phyloP scores from a whole-genome alignment of 2,888 invertebrate genomes.

The Aricia artaxerxes region DNA sequence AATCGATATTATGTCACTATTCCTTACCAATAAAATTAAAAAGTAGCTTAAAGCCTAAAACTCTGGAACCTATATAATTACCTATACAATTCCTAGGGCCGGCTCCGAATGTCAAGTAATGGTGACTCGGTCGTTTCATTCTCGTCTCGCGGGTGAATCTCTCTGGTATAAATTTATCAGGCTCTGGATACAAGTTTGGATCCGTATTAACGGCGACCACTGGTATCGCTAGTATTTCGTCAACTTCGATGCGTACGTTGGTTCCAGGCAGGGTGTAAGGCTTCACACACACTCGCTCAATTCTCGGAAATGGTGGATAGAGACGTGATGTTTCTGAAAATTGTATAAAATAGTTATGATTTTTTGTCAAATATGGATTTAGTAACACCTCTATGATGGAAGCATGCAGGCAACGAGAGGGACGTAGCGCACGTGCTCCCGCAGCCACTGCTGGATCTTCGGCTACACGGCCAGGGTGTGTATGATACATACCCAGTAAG shows the following conservation, averaged over 20 bases:
- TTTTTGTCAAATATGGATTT: too few species aligned
- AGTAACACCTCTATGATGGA: too few species aligned
- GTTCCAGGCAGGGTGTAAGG: conserved; percentile 76
- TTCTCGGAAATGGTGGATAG: conserved; percentile 77
- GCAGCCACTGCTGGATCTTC: too few species aligned
- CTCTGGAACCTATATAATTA: conserved; percentile 41
- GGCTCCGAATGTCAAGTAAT: conserved; percentile 77
- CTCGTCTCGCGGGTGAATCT: conserved; percentile 75
- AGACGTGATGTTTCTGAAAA: conserved; percentile 78
- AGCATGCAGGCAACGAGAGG: too few species aligned
- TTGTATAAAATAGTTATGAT: too few species aligned
- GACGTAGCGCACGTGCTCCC: too few species aligned
- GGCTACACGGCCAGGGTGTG: too few species aligned
- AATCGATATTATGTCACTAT: background rate
- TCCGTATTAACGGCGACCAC: conserved; percentile 78
- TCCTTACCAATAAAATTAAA: too few species aligned
- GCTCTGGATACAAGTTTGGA: conserved; percentile 77
- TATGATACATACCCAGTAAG: too few species aligned
- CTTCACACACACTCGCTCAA: conserved; percentile 78
- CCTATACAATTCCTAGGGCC: conserved; percentile 79
- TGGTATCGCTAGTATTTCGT: conserved; percentile 69
- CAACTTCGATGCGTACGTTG: conserved; percentile 65
- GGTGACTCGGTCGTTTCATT: conserved; percentile 67
- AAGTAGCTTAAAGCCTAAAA: too few species aligned
- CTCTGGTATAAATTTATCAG: conserved; percentile 75